phyloP scores from a whole-genome alignment of 2,113 vertebrate genomes.

The Engraulis encrasicolus region DNA sequence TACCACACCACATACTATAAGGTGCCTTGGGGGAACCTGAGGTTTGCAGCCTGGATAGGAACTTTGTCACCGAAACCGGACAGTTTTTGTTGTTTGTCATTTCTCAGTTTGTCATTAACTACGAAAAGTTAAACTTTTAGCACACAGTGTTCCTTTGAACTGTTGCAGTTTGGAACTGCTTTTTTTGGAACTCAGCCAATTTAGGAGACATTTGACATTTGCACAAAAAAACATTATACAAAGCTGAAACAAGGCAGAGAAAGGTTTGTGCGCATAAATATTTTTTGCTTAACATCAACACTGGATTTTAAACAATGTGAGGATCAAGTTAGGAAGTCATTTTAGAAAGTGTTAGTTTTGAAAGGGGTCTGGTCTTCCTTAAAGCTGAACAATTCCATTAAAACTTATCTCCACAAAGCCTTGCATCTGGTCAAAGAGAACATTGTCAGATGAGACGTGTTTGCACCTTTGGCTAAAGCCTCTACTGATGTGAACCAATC shows the following conservation, averaged over 20 bases:
- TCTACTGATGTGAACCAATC: not conserved
- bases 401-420: not conserved
- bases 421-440: not conserved
- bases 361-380: not conserved
- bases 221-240: constrained; percentile 2
- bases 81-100: not conserved
- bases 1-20: too few species aligned
- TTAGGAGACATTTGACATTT: not conserved
- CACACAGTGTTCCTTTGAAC: not conserved
- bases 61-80: not conserved
- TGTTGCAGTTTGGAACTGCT: too few species aligned
- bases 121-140: not conserved
- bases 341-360: not conserved
- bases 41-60: not conserved
- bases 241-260: not conserved
- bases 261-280: not conserved
- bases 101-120: not conserved
- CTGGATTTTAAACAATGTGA: not conserved
- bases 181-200: not conserved
- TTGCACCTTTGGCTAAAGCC: not conserved
- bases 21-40: not conserved
- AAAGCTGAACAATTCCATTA: not conserved
- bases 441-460: not conserved
- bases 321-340: not conserved
- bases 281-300: not conserved